Evolutionary conservation across 2,113 vertebrate genomes (phyloP).

Genomic region (Dasypus novemcinctus): DNA sequence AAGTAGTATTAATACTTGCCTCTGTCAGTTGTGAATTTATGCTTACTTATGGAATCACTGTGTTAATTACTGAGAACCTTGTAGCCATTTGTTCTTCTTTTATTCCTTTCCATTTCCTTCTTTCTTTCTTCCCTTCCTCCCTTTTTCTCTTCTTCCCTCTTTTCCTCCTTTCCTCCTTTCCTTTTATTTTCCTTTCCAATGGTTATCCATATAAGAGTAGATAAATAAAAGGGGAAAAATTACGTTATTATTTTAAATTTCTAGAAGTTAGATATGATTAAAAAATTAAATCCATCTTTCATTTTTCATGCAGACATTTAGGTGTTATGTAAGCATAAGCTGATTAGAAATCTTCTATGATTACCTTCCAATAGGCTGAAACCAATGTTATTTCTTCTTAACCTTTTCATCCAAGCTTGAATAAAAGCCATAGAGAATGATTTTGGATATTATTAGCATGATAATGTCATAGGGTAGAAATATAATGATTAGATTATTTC

Average conservation of each 20-base stretch:
- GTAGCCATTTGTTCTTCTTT: not conserved
- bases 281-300: not conserved
- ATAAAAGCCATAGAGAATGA: slow-evolving; percentile 36
- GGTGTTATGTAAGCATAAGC: not conserved
- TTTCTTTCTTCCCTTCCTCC: not conserved
- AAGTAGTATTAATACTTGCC: not conserved
- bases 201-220: not conserved
- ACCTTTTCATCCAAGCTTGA: slow-evolving; percentile 11
- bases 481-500: slow-evolving; percentile 36
- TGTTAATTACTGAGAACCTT: not conserved
- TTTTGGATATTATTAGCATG: slow-evolving; percentile 38
- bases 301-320: slow-evolving; percentile 1
- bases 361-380: not conserved
- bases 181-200: not conserved
- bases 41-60: not conserved
- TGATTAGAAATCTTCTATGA: not conserved
- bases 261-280: not conserved
- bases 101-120: not conserved
- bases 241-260: not conserved
- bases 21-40: not conserved
- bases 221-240: not conserved
- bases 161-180: no score
- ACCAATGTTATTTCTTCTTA: slow-evolving; percentile 14
- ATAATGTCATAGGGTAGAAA: not conserved
- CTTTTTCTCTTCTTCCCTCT: fast-evolving